phyloP scores from a whole-genome alignment of 2,888 invertebrate species.

The Emmelina monodactyla region DNA sequence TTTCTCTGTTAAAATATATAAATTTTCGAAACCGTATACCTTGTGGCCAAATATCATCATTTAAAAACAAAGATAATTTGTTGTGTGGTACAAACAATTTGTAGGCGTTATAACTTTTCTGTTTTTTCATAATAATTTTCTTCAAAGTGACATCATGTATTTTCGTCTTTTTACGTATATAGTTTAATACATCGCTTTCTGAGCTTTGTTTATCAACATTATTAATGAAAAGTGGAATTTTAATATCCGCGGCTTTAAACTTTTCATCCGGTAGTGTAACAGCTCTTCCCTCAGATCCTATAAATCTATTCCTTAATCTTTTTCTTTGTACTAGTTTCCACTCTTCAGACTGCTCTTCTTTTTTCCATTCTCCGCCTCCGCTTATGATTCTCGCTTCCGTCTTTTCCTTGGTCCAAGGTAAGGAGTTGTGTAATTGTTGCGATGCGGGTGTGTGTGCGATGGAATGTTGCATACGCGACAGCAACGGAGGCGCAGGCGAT shows the following conservation, averaged over 20 bases:
- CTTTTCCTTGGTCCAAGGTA: too few relatives aligned
- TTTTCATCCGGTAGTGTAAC: too few relatives aligned
- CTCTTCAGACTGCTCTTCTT: too few relatives aligned
- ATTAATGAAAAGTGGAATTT: slow-evolving; percentile 12
- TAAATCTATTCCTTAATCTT: too few relatives aligned
- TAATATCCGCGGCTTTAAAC: slow-evolving; percentile 13
- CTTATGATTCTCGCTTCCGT: too few relatives aligned
- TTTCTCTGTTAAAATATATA: slow-evolving; percentile 4
- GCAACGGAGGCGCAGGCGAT: too few relatives aligned
- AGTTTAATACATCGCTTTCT: slow-evolving; percentile 10
- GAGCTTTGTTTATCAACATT: slow-evolving; percentile 12
- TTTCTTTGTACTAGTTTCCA: too few relatives aligned
- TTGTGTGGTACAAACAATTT: slow-evolving; percentile 12
- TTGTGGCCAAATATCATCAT: slow-evolving; percentile 13
- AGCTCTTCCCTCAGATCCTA: too few relatives aligned
- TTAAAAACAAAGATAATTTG: slow-evolving; percentile 9
- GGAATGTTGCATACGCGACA: too few relatives aligned
- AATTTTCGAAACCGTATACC: slow-evolving; percentile 11
- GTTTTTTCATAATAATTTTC: slow-evolving; percentile 8
- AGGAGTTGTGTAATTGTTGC: too few relatives aligned
- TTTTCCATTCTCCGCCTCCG: too few relatives aligned
- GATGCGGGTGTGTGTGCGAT: too few relatives aligned
- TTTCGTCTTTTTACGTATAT: slow-evolving; percentile 11
- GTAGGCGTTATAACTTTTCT: slow-evolving; percentile 8
- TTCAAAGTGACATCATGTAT: slow-evolving; percentile 6